Conservation (phyloP, 1,140 invertebrate species). For the Dolichoris vasculosae region DNA sequence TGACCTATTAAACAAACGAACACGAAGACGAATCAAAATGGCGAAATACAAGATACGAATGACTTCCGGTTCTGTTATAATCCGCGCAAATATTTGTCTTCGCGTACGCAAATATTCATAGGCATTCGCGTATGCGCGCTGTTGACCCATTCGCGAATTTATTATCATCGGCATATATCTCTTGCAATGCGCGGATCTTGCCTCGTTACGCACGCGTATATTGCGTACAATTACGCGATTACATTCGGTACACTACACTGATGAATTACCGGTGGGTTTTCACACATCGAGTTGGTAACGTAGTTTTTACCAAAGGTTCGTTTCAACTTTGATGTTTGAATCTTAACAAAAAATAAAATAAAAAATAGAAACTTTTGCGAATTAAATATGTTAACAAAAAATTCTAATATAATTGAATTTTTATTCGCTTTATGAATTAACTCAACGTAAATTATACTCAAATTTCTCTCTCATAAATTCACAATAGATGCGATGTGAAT, state of each 20-base stretch:
- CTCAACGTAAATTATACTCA: no score
- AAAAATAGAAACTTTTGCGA: no score
- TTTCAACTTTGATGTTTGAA: background rate
- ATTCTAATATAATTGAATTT: background rate
- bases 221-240: background rate
- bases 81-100: background rate
- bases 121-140: background rate
- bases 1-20: background rate
- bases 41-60: background rate
- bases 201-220: background rate
- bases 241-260: background rate
- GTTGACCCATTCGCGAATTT: background rate
- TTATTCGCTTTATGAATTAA: no score
- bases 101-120: background rate
- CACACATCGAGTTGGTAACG: background rate
- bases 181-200: background rate
- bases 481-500: no score
- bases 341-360: background rate
- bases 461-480: background rate
- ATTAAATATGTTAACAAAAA: background rate
- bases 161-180: constrained; percentile 7
- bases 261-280: background rate
- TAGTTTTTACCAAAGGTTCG: no score
- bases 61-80: background rate
- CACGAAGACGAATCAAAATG: background rate